Conservation (phyloP, 2,797 vertebrate species). For the Tarsius wallacei region DNA sequence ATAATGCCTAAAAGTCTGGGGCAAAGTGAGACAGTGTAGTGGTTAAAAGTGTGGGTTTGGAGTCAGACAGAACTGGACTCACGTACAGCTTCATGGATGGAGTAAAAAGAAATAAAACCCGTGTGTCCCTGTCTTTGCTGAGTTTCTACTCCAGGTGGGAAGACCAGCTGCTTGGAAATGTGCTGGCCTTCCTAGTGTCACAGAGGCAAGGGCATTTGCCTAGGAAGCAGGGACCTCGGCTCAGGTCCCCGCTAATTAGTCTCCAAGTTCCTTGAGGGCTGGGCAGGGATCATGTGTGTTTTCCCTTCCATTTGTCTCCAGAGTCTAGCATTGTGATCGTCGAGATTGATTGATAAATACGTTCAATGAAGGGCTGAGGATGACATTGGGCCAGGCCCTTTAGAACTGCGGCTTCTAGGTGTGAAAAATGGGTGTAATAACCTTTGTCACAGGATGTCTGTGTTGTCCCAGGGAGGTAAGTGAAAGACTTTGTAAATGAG, state of each 20-base stretch:
- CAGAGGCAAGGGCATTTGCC: neutral
- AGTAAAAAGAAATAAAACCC: neutral
- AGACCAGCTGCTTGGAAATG: neutral
- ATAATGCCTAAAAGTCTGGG: neutral
- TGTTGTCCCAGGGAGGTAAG: no score
- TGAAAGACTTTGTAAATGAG: neutral
- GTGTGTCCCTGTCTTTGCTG: neutral
- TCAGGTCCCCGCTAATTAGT: neutral
- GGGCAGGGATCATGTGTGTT: neutral
- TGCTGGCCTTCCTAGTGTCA: neutral
- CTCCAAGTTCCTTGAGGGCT: neutral
- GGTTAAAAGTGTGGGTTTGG: no score
- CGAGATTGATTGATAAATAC: neutral
- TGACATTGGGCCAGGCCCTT: neutral
- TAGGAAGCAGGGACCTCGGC: neutral
- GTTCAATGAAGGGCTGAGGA: fast-evolving
- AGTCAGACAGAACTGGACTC: neutral
- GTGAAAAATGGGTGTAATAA: neutral
- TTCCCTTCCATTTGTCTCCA: neutral
- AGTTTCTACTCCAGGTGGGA: neutral
- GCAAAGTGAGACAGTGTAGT: neutral
- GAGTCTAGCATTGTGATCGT: neutral
- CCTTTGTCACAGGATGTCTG: no score
- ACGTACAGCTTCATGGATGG: neutral
- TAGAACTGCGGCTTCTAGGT: neutral